phyloP scores from a whole-genome alignment of 2,113 vertebrate species.

The Ammodytes dubius region DNA sequence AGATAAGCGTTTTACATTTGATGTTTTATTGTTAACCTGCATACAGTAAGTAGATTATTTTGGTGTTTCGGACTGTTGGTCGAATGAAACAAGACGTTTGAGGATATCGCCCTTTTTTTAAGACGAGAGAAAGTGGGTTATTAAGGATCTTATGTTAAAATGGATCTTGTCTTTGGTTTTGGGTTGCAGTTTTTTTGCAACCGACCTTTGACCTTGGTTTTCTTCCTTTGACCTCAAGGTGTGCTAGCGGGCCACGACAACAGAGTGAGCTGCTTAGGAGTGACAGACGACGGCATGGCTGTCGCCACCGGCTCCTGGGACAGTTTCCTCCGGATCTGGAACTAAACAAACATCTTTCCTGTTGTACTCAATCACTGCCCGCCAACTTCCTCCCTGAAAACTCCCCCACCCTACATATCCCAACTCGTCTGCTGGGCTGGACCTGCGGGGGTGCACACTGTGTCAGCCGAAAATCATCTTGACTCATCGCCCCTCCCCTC shows the following conservation, averaged over 20 bases:
- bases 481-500: conserved; percentile 36
- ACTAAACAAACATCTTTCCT: conserved; percentile 82
- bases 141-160: not conserved
- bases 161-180: not conserved
- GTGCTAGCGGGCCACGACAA: conserved; percentile 98
- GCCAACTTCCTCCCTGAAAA: conserved; percentile 31
- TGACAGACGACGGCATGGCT: conserved; percentile 97
- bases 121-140: too few relatives aligned
- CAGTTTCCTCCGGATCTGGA: conserved; percentile 99
- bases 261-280: conserved; percentile 97
- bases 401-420: conserved; percentile 17
- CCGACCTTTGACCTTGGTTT: not conserved
- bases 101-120: too few relatives aligned
- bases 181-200: not conserved
- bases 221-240: conserved; percentile 80
- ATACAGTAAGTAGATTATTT: not conserved
- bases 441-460: conserved; percentile 75
- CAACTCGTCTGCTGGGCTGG: conserved; percentile 62
- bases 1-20: too few relatives aligned
- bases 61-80: not conserved
- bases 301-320: conserved; percentile 99
- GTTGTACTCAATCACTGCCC: conserved; percentile 58
- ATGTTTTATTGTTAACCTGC: too few relatives aligned
- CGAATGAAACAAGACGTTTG: too few relatives aligned
- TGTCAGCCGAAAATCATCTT: conserved; percentile 61